phyloP scores from a whole-genome alignment of 2,888 invertebrate genomes.

The Latrodectus hesperus region DNA sequence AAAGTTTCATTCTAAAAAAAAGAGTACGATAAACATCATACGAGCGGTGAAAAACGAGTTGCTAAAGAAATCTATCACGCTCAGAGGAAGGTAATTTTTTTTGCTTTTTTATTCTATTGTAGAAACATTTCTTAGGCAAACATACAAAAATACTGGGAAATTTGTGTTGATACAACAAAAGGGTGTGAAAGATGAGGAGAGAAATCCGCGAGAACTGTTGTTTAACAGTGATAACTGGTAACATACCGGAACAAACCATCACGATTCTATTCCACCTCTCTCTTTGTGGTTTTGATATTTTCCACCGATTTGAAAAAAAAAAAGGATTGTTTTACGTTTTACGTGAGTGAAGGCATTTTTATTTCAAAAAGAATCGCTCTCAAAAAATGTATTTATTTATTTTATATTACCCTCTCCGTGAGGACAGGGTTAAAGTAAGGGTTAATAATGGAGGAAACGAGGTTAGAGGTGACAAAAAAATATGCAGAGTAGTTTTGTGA shows the following conservation, averaged over 20 bases:
- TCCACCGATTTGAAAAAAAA: not conserved
- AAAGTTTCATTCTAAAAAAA: not conserved
- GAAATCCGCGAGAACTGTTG: slow-evolving; percentile 29
- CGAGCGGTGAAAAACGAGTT: not conserved
- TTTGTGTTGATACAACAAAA: not conserved
- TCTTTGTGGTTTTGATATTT: slow-evolving; percentile 36
- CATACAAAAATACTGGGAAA: not conserved
- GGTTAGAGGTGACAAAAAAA: no score
- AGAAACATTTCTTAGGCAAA: not conserved
- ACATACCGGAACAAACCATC: slow-evolving; percentile 34
- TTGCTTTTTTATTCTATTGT: not conserved
- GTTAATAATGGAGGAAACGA: no score
- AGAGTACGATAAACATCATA: not conserved
- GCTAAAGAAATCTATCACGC: not conserved
- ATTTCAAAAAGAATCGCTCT: not conserved
- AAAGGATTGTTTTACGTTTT: not conserved
- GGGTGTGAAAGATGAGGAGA: not conserved
- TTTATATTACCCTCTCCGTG: no score
- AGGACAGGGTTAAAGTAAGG: no score
- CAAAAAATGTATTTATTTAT: no score
- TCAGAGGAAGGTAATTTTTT: not conserved
- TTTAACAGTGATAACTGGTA: slow-evolving; percentile 29
- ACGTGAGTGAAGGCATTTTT: not conserved
- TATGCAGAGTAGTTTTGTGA: no score
- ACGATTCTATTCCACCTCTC: slow-evolving; percentile 29